These are phyloP conservation scores for Drosophila mimica DNA, from an alignment of 2,888 invertebrate genomes.

Conservation along the genomic window DNA sequence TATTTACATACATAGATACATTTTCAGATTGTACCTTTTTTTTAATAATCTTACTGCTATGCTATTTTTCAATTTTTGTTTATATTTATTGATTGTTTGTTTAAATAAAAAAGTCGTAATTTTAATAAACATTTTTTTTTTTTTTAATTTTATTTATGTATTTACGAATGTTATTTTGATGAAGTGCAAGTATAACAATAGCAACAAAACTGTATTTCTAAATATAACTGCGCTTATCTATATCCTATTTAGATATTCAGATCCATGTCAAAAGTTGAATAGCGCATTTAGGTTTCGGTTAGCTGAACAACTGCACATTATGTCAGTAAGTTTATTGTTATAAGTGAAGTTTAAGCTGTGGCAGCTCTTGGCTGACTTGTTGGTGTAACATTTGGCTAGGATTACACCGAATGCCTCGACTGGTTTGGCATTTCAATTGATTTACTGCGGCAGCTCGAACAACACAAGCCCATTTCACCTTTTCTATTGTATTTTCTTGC, in stretches of 20 bases:
- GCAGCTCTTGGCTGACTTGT: conserved; percentile 25
- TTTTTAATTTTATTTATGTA: neutral
- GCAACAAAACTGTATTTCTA: neutral
- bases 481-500: conserved; percentile 56
- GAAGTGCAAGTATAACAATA: neutral
- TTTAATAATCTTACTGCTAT: neutral
- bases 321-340: conserved; percentile 24
- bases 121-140: neutral
- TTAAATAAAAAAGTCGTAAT: neutral
- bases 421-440: conserved; percentile 75
- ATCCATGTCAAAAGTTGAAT: neutral
- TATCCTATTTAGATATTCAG: neutral
- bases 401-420: conserved; percentile 38
- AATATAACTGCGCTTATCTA: neutral
- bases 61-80: neutral
- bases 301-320: neutral
- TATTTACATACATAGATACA: too few relatives aligned
- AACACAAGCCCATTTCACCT: conserved; percentile 64
- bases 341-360: conserved; percentile 30
- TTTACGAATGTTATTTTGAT: neutral
- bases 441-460: conserved; percentile 58
- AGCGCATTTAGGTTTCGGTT: conserved; percentile 12
- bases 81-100: neutral
- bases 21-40: too few relatives aligned
- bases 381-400: conserved; percentile 41